Evolutionary conservation across 92 coral and sea anemone species (phyloP), one percentile per base, ranked within the genome.

Genomic region (Palythoa caribaeorum): DNA sequence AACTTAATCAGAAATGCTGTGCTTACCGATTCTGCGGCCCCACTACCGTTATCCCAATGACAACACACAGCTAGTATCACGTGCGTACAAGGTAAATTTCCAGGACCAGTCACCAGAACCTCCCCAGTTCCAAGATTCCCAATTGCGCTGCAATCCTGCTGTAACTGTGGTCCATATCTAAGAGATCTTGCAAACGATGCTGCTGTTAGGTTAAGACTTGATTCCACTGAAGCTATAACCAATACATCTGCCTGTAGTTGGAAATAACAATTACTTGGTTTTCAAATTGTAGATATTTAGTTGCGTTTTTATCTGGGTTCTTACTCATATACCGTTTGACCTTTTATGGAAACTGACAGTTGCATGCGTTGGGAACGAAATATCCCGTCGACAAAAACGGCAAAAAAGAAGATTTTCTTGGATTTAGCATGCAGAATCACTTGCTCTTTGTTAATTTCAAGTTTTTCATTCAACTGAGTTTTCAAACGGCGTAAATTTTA

Each of bases 31-130:
- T 92, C 80, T 20, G 88, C 85, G 35, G 12, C 60, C 20, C 87
- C 89, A 20, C 44, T 40, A 36, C 77, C 74, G 53, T 76, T 83
- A 66, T 91, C 88, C 96, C 96, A 93, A 8, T 88, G 11, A 51
- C 90, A 85, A 52, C 95, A 91, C 44, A 72, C 90, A 5, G 92
- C 80, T 38, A 88, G 83, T 21, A 93, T 79, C 76, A 93, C 95
- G 77, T 91, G 91, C 83, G 38, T 16, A 54, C 94, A 91, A 15
- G 75, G 70, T 48, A 88, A 69, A 51, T 84, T 44, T 28, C 87
- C 90, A 57, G 94, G 90, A 20, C 76, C 70, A 19, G 89, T 84
- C n/a, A 72, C 84, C 66, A 89, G 52, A 44, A 88, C 87, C 68
- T 88, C 90, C 1, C 95, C 93, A 35, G 66, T 79, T 14, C 51